Conservation (phyloP, 2,113 vertebrate species). For the Pagrus major region DNA sequence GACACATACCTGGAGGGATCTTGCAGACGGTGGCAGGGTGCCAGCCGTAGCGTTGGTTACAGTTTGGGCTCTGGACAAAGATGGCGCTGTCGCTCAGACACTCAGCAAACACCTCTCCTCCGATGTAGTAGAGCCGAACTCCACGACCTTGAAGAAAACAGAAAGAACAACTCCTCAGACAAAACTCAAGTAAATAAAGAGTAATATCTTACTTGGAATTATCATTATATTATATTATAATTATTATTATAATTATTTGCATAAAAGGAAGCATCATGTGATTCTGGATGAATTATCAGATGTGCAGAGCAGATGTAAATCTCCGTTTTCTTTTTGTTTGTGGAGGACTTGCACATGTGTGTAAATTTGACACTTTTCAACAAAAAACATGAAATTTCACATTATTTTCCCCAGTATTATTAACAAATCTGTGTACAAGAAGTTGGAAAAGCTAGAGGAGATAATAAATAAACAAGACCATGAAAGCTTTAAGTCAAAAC, state of each 20-base stretch:
- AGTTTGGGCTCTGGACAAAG: conserved; percentile 99
- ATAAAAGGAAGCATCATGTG: neutral
- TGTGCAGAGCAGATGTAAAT: neutral
- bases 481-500: no score
- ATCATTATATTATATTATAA: no score
- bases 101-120: conserved; percentile 97
- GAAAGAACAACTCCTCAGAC: conserved; percentile 5
- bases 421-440: no score
- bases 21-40: conserved; percentile 99
- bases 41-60: conserved; percentile 99
- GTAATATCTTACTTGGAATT: neutral
- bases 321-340: no score
- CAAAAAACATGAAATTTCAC: no score
- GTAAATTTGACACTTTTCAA: no score
- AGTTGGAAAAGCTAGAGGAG: no score
- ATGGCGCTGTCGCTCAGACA: conserved; percentile 99
- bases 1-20: conserved; percentile 94
- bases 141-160: conserved; percentile 88
- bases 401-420: no score
- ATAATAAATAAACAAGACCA: no score
- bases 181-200: neutral
- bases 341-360: no score
- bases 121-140: conserved; percentile 97
- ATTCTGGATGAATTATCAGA: neutral
- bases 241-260: no score